Evolutionary conservation across 2,113 vertebrate genomes (phyloP), one percentile per base, ranked within the genome.

Genomic region (Rhombomys opimus): DNA sequence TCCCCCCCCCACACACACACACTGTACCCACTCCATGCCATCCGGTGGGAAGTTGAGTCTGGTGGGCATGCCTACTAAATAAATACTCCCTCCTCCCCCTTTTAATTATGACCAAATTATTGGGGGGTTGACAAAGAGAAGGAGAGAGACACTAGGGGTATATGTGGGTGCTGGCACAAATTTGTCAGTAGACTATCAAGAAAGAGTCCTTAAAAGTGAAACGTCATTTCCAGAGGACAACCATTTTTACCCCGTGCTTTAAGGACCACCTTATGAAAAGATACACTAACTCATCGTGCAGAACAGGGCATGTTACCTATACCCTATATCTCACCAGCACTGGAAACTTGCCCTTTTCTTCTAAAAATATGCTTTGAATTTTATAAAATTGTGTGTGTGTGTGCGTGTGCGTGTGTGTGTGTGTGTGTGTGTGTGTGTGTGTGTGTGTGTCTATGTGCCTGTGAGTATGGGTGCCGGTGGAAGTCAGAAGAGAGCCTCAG

Each of bases 201-300:
- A 96, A 95, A 96, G 38, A 63, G 35, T 75, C 35, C 38, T 87
- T 63, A 54, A 90, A 68, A 92, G 10, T 38, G 14, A 89, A 76
- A 76, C 63, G 41, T 76, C 9, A 76, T 63, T n/a, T 76, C 32
- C 46, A 63, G 57, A 63, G 63, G 10, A 7, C 9, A 11, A 20
- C 17, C 18, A 35, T 9, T 8, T 38, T 73, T 17, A 27, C 10
- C 13, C 2, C 15, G 38, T 32, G 12, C 81, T 38, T 67, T 27
- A 13, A 73, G 32, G 41, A n/a, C 35, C 17, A 41, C 15, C 14
- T 25, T 54, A 41, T 17, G 30, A 59, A n/a, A 91, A 32, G 35
- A 25, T 17, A 22, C 6, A 1, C 5, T 18, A 35, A 5, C 22
- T 46, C 22, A 41, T 14, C 17, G 57, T 12, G 81, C 76, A 46